Evolutionary conservation across 2,888 invertebrate genomes (phyloP).

Genomic region (Polia nebulosa): DNA sequence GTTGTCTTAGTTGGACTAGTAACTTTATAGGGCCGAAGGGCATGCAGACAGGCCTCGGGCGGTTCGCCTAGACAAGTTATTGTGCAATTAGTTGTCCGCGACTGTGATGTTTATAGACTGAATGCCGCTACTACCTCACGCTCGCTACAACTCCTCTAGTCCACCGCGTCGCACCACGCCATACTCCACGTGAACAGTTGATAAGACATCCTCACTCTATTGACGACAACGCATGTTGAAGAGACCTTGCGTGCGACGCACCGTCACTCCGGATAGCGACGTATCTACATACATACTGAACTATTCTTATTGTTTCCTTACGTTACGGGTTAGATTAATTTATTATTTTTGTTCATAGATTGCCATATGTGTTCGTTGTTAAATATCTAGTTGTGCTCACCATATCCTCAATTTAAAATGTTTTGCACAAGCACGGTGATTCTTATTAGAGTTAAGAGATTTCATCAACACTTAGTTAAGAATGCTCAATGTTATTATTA

Average conservation of each 20-base stretch:
- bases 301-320: constrained; percentile 76
- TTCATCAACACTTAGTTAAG: constrained; percentile 81
- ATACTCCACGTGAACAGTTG: constrained; percentile 62
- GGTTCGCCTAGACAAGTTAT: constrained; percentile 86
- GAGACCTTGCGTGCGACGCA: constrained; percentile 72
- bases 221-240: constrained; percentile 45
- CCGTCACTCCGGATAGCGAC: constrained; percentile 82
- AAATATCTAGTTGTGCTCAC: constrained; percentile 81
- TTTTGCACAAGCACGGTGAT: constrained; percentile 87
- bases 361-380: constrained; percentile 89
- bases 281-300: constrained; percentile 76
- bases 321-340: constrained; percentile 84
- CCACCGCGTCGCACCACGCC: constrained; percentile 83
- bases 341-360: constrained; percentile 82
- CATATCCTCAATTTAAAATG: constrained; percentile 77
- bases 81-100: constrained; percentile 91
- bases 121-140: constrained; percentile 91
- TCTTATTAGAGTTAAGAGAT: constrained; percentile 80
- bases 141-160: constrained; percentile 89
- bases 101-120: constrained; percentile 94
- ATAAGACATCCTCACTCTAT: constrained; percentile 46
- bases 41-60: constrained; percentile 77
- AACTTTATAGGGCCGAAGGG: constrained; percentile 80
- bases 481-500: constrained; percentile 87
- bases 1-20: constrained; percentile 82